phyloP scores from a whole-genome alignment of 2,113 vertebrate species.

The Triplophysa siluroides region DNA sequence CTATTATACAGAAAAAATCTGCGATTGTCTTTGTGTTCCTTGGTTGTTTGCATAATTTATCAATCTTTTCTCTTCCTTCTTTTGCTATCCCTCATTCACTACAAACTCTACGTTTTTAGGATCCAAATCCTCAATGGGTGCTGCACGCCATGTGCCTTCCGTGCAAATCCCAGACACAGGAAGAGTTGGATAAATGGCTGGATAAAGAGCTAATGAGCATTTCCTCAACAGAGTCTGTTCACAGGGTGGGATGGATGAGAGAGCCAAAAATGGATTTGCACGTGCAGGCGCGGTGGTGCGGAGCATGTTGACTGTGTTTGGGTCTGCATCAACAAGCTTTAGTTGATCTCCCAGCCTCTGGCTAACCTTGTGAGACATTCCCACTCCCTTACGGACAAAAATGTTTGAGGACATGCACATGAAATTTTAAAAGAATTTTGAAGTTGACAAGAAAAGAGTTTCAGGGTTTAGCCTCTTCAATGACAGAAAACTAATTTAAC shows the following conservation, averaged over 20 bases:
- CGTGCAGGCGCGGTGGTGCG: slow-evolving; percentile 27
- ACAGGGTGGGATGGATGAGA: neutral
- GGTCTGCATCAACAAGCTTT: slow-evolving; percentile 68
- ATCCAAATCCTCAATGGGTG: neutral
- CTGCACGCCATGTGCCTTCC: neutral
- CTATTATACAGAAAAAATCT: neutral
- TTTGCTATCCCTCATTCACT: neutral
- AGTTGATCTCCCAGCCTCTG: slow-evolving; percentile 68
- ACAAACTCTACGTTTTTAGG: neutral
- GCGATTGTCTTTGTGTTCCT: slow-evolving; percentile 2
- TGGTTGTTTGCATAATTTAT: neutral
- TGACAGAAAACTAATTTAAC: too few species aligned
- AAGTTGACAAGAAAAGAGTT: too few species aligned
- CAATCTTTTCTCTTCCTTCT: neutral
- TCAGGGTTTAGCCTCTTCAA: too few species aligned
- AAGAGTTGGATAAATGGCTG: slow-evolving; percentile 31
- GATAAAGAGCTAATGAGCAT: slow-evolving; percentile 39
- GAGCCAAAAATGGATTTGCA: neutral
- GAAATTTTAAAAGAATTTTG: neutral
- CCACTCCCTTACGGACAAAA: neutral
- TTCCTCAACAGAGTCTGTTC: slow-evolving; percentile 51
- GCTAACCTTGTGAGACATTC: neutral
- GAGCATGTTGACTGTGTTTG: slow-evolving; percentile 55
- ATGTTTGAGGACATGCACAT: neutral
- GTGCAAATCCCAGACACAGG: slow-evolving; percentile 16